Evolutionary conservation across 2,888 invertebrate species (phyloP), one percentile per base, ranked within the genome.

Genomic region (Leucoptera coffeella): DNA sequence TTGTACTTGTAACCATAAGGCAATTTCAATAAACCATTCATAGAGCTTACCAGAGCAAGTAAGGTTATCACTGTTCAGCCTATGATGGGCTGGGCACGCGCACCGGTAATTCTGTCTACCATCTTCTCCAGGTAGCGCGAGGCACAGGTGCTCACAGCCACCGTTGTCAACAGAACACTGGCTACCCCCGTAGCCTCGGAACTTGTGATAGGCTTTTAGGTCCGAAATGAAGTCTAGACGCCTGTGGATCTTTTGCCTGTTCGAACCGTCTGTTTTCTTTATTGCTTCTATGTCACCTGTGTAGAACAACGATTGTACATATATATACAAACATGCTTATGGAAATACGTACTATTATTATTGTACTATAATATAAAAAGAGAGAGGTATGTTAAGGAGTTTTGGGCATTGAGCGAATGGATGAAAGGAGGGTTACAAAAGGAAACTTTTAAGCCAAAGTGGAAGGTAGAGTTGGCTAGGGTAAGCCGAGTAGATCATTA

Each of bases 11-110:
- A n/a, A n/a, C n/a, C n/a, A n/a, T n/a, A n/a, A n/a, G n/a, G n/a
- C n/a, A n/a, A n/a, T n/a, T n/a, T n/a, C n/a, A n/a, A n/a, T n/a
- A n/a, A n/a, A n/a, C n/a, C n/a, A n/a, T n/a, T n/a, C n/a, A n/a
- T n/a, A n/a, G n/a, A 14, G 28, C 32, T 30, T 30, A 58, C 64
- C 65, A 0, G 78, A 52, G 47, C 94, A 92, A 2, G 84, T 83
- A 25, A 78, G 73, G 37, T 85, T 85, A 43, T 87, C 83, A 8
- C 56, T 43, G 14, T 72, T 65, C 13, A 90, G 65, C 2, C 64
- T 74, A 48, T 83, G 90, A 57, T 93, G 93, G 2, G 89, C 85
- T 12, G 91, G 89, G 43, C 93, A 93, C 3, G 81, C 82, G 50
- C 93, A 93, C 15, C 74, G 74, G 37, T 67, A 73, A 29, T 42